phyloP scores from a whole-genome alignment of 2,113 vertebrate genomes.

The Thalassarche chlororhynchos region DNA sequence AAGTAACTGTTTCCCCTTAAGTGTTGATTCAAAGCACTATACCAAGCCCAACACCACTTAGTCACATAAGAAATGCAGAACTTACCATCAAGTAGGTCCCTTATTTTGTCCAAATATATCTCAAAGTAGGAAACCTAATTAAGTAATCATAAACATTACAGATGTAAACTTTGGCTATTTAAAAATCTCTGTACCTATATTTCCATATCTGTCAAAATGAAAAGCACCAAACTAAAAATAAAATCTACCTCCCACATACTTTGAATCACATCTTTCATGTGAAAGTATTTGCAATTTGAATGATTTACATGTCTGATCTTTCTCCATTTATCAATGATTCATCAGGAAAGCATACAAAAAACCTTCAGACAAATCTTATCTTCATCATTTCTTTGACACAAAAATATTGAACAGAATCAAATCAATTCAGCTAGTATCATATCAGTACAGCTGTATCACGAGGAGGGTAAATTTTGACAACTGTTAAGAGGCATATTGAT shows the following conservation, averaged over 20 bases:
- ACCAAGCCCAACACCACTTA: background rate
- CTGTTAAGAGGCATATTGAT: background rate
- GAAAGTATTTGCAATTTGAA: background rate
- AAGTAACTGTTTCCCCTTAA: background rate
- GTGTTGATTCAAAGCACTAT: background rate
- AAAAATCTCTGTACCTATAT: background rate
- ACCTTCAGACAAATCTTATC: background rate
- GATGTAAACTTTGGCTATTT: background rate
- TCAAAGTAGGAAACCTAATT: constrained; percentile 96
- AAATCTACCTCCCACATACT: background rate
- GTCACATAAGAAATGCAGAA: background rate
- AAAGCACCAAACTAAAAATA: background rate
- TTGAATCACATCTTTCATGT: background rate
- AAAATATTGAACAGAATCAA: background rate
- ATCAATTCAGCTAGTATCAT: background rate
- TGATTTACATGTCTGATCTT: background rate
- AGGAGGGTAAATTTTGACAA: background rate
- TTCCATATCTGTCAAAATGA: background rate
- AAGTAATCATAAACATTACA: constrained; percentile 19
- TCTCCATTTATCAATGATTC: background rate
- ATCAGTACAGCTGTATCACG: background rate
- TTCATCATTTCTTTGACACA: background rate
- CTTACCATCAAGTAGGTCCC: constrained; percentile 94
- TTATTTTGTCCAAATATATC: constrained; percentile 98
- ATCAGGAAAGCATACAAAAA: background rate